These are phyloP conservation scores for Cassiopea xamachana DNA, from an alignment of 30 jellyfish, hydroid and myxozoan genomes.

Conservation along the genomic window DNA sequence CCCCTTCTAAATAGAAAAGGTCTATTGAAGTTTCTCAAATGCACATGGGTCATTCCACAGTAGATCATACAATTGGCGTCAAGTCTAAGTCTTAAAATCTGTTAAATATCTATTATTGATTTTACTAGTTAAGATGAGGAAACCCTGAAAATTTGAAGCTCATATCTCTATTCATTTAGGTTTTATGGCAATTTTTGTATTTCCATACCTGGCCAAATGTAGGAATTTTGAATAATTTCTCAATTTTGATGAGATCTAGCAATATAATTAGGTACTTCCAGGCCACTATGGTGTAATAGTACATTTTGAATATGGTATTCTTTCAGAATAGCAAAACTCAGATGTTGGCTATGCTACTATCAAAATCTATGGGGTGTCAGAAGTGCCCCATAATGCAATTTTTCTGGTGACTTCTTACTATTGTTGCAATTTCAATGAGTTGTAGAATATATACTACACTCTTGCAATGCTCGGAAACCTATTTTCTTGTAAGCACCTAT, in stretches of 20 bases:
- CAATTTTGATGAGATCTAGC: neutral
- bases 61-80: neutral
- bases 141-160: neutral
- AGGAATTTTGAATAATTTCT: neutral
- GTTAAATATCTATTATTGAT: neutral
- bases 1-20: too few species aligned
- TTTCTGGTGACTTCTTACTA: too few species aligned
- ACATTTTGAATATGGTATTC: neutral
- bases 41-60: too few species aligned
- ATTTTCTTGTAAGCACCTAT: too few species aligned
- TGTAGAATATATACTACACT: too few species aligned
- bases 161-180: neutral
- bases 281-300: neutral
- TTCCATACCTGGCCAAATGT: neutral
- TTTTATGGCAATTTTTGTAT: neutral
- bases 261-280: neutral
- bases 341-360: neutral
- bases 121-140: neutral
- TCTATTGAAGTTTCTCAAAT: too few species aligned
- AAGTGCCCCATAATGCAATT: neutral
- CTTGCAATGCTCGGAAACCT: too few species aligned
- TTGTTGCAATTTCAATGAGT: too few species aligned
- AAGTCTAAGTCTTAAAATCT: neutral
- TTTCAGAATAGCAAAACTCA: neutral
- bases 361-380: neutral